phyloP scores from a whole-genome alignment of 1,140 invertebrate species.

The Diorhabda sublineata region DNA sequence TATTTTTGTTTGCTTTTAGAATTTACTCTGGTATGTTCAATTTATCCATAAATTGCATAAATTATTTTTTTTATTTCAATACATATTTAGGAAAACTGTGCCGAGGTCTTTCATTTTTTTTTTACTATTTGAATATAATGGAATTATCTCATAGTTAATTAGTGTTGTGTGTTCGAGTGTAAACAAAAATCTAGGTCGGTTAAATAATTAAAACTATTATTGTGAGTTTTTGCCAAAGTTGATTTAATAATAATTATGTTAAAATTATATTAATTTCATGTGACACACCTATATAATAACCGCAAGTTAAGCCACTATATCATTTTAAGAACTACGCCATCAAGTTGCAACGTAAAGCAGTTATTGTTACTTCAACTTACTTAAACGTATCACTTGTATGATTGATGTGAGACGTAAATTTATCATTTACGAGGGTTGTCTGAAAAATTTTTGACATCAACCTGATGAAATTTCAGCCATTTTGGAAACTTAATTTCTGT shows the following conservation, averaged over 20 bases:
- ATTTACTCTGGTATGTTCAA: neutral
- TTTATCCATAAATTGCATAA: neutral
- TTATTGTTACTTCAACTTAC: too few relatives aligned
- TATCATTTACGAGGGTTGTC: too few relatives aligned
- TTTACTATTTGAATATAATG: conserved; percentile 12
- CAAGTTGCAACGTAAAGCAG: too few relatives aligned
- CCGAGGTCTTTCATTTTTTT: conserved; percentile 6
- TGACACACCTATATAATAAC: too few relatives aligned
- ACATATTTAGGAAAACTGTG: conserved; percentile 8
- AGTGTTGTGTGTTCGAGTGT: conserved; percentile 3
- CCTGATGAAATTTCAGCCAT: too few relatives aligned
- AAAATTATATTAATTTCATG: neutral
- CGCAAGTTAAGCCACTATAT: too few relatives aligned
- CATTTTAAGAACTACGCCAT: too few relatives aligned
- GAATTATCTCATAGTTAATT: conserved; percentile 11
- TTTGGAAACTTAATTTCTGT: too few relatives aligned
- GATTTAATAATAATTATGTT: neutral
- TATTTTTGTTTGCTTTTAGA: too few relatives aligned
- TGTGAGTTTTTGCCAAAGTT: neutral
- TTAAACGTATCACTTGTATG: too few relatives aligned
- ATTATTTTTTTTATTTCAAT: neutral
- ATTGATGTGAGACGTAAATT: too few relatives aligned
- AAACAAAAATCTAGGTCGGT: conserved; percentile 18
- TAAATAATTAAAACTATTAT: neutral
- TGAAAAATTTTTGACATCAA: too few relatives aligned